Conservation (phyloP, 2,113 vertebrate species). For the Lepus americanus region DNA sequence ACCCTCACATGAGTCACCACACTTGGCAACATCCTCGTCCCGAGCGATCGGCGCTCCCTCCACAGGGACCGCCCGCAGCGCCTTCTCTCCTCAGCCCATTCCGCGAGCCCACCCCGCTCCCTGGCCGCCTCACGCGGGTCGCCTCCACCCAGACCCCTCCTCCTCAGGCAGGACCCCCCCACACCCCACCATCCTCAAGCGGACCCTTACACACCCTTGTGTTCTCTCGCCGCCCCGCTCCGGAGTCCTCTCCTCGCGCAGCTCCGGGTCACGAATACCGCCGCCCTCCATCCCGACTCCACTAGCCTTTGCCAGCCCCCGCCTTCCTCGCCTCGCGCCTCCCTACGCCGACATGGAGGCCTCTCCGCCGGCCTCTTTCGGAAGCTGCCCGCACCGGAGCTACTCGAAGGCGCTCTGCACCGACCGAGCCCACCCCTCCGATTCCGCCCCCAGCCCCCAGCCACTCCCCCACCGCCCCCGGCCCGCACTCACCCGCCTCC, state of each 20-base stretch:
- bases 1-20: constrained; percentile 41
- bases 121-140: background rate
- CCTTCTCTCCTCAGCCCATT: background rate
- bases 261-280: constrained; percentile 23
- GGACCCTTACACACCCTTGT: background rate
- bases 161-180: background rate
- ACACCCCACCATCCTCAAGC: no score
- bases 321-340: constrained; percentile 42
- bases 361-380: background rate
- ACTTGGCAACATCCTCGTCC: background rate
- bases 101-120: background rate
- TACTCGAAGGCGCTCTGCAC: background rate
- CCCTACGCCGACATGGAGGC: constrained; percentile 64
- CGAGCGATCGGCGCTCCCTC: background rate
- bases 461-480: constrained; percentile 76
- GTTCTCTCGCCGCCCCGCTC: background rate
- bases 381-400: background rate
- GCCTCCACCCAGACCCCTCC: background rate
- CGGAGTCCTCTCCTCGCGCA: background rate
- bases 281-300: constrained; percentile 7
- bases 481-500: constrained; percentile 81
- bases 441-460: constrained; percentile 80
- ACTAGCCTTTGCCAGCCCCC: constrained; percentile 69
- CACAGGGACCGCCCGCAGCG: background rate
- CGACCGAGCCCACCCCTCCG: constrained; percentile 41